Evolutionary conservation across 2,797 vertebrate species (phyloP), one percentile per base, ranked within the genome.

Genomic region (Odontamblyopus lacepedii): DNA sequence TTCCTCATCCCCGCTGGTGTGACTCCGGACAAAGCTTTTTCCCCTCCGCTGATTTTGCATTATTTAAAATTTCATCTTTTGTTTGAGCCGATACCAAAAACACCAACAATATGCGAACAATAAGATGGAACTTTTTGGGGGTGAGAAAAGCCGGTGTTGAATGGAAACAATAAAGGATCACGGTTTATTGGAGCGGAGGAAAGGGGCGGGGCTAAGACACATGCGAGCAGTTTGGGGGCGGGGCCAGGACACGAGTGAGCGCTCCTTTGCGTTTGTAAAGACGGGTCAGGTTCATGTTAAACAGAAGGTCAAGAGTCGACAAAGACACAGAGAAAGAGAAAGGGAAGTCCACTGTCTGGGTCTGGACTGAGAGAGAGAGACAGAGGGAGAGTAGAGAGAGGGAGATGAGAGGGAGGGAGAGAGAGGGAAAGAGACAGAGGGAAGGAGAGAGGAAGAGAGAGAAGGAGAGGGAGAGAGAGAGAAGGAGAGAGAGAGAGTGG

Each of bases 281-380:
- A 66, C 38, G 74, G 83, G 85, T 90, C 90, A 91, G 41, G 89
- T 89, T 90, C 90, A 90, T 89, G 80, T 80, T 82, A 79, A 81
- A 78, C 51, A 78, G 82, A 83, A 90, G 86, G 84, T 88, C 85
- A 87, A 75, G 41, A 82, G 77, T 87, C 23, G 11, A 50, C 13
- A 50, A 50, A 65, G 63, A 50, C 4, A 50, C 15, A 44, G 3
- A 26, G 4, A 32, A 27, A 50, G 41, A 13, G 63, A 50, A 48
- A 35, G 32, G 32, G 6, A 32, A 32, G 41, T 8, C 6, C 11
- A 23, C 3, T 2, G 62, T 41, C 62, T 23, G 62, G 18, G 63
- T 27, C 48, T 26, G 2, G 23, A 16, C 9, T 23, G 35, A 7
- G 32, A 32, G 32, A 26, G 4, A n/a, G 62, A n/a, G 6, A n/a